phyloP scores from a whole-genome alignment of 2,888 invertebrate species.

The Papilio elwesi region DNA sequence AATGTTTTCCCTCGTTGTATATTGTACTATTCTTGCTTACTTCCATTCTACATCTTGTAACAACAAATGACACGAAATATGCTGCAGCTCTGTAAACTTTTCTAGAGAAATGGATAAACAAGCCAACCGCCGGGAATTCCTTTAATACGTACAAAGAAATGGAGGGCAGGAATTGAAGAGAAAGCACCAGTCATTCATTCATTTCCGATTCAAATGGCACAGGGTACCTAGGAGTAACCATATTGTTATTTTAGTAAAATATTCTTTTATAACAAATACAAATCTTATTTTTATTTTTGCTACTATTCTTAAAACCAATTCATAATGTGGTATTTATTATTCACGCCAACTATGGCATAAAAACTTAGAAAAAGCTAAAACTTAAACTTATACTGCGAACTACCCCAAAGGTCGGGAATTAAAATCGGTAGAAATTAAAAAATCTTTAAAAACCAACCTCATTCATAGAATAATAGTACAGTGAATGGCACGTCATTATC shows the following conservation, averaged over 20 bases:
- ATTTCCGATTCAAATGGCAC: conserved; percentile 18
- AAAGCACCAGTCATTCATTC: conserved; percentile 27
- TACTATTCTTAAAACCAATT: no score
- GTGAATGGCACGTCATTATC: neutral
- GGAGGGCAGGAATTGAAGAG: conserved; percentile 13
- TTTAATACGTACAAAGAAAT: conserved; percentile 21
- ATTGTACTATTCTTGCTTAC: neutral
- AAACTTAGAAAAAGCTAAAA: no score
- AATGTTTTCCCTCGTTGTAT: no score
- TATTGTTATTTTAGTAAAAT: neutral
- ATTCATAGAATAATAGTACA: no score
- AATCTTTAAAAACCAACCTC: no score
- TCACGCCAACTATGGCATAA: no score
- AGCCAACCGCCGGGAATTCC: conserved; percentile 17
- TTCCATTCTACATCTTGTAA: neutral
- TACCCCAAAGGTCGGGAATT: no score
- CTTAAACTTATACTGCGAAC: no score
- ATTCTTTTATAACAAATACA: neutral
- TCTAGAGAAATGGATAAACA: conserved; percentile 18
- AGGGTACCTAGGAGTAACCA: neutral
- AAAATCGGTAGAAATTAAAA: no score
- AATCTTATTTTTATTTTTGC: no score
- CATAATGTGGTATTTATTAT: no score
- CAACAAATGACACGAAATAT: conserved; percentile 6
- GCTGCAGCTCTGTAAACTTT: conserved; percentile 10